phyloP scores from a whole-genome alignment of 2,113 vertebrate genomes.

The Spermophilus dauricus region DNA sequence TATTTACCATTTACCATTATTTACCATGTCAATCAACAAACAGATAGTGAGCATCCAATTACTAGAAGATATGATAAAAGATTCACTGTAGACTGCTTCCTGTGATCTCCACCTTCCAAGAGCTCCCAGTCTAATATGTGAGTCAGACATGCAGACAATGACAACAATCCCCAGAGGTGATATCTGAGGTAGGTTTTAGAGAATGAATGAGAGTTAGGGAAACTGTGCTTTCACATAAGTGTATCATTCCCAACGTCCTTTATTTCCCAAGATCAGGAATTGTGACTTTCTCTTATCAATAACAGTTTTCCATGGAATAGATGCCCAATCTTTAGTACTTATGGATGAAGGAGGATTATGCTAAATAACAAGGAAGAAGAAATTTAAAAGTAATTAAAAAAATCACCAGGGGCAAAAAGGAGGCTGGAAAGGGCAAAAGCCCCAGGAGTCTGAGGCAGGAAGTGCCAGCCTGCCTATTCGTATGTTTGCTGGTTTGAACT shows the following conservation, averaged over 20 bases:
- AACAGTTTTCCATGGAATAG: neutral
- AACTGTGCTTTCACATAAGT: neutral
- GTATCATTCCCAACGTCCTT: neutral
- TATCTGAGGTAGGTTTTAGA: constrained; percentile 12
- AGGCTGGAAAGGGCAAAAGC: neutral
- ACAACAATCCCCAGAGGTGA: neutral
- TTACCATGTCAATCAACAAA: constrained; percentile 28
- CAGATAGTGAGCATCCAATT: neutral
- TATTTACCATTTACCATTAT: neutral
- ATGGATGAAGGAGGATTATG: neutral
- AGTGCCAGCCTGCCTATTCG: neutral
- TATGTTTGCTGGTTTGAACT: neutral
- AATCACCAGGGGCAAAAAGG: fast-evolving
- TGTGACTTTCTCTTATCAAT: neutral
- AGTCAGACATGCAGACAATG: constrained; percentile 3
- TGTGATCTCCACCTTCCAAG: neutral
- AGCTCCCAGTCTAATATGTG: neutral
- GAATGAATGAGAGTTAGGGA: neutral
- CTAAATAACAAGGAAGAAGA: neutral
- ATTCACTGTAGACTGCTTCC: neutral
- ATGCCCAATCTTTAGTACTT: neutral
- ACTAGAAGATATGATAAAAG: neutral
- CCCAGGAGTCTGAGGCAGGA: constrained; percentile 23
- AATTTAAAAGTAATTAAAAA: neutral
- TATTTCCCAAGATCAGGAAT: neutral